Evolutionary conservation across 1,140 invertebrate species (phyloP).

Genomic region (Euura saliciscinereae): DNA sequence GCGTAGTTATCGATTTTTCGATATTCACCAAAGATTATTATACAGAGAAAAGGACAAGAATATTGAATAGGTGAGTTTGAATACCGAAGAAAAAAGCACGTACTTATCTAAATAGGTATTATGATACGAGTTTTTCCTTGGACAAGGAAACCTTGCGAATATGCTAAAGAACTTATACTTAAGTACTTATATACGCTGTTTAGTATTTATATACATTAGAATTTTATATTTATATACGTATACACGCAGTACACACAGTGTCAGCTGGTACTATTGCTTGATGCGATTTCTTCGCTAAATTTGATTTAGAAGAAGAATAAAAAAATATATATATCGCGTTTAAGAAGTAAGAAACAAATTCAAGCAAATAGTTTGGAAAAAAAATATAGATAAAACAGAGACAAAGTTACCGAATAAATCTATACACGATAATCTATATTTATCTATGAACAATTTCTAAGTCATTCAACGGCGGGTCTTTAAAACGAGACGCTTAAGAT

Average conservation of each 20-base stretch:
- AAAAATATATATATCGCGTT: too few relatives aligned
- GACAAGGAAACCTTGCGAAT: neutral
- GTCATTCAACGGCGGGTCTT: neutral
- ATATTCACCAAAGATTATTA: slow-evolving; percentile 34
- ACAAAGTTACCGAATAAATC: neutral
- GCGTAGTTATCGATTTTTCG: neutral
- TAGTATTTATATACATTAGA: neutral
- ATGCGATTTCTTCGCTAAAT: too few relatives aligned
- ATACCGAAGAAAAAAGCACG: neutral
- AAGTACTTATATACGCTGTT: neutral
- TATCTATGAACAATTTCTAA: neutral
- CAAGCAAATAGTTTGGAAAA: too few relatives aligned
- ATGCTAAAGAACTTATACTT: neutral
- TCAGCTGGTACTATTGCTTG: too few relatives aligned
- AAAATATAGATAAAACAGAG: neutral
- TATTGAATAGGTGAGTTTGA: neutral
- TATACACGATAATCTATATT: neutral
- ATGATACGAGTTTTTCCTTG: neutral
- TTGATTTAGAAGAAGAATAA: too few relatives aligned
- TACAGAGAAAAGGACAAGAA: too few relatives aligned
- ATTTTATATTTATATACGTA: slow-evolving; percentile 5
- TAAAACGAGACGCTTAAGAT: neutral
- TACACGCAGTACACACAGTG: neutral
- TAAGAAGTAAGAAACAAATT: too few relatives aligned
- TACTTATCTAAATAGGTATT: neutral